Base-by-base conservation (phyloP, 2,888 invertebrate genomes). In the Ecliptopera silaceata region DNA sequence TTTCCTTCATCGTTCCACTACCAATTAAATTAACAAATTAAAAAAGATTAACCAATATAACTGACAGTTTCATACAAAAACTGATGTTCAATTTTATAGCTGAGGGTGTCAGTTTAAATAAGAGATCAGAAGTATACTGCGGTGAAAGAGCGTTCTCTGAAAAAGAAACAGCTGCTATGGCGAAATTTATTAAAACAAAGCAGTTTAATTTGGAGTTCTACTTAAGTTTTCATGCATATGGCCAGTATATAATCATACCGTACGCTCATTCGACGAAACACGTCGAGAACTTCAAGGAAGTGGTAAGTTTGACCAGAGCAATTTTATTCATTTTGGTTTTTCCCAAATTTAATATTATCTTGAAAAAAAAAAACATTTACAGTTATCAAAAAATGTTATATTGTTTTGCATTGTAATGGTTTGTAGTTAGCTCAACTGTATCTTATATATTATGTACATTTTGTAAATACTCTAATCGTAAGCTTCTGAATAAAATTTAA, bases 141-240 rank as follows among this genome's bases (percentile, higher is more conserved):
- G 93, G 93, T 0, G 64, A 74, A 0, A 15, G 41, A 0, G 75
- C 92, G 0, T 93, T 93, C 69, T 93, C 93, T 0, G 93, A 93
- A 68, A 70, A 71, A 0, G 93, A 93, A 70, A 80, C 81, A 0
- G 52, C 45, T 1, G 82, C 92, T 0, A 70, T 93, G 69, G 70
- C 74, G n/a, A 64, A 82, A 0, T 90, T 85, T 42, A 64, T 93
- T 0, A 65, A 54, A 0, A 65, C 66, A 0, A 78, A 86, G 2
- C 68, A 76, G 43, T 63, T 74, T 0, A 69, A 82, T 3, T 65
- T 93, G 2, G 82, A 81, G 13, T 88, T 92, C 46, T 95, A 94
- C 67, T 46, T 95, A 0, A 86, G 93, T 0, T 92, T 95, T 57
- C 95, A 95, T 71, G 92, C 94, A 0, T 95, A 94, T 63, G 93